Conservation (phyloP, 1,140 invertebrate species). For the Cheumatopsyche charites region DNA sequence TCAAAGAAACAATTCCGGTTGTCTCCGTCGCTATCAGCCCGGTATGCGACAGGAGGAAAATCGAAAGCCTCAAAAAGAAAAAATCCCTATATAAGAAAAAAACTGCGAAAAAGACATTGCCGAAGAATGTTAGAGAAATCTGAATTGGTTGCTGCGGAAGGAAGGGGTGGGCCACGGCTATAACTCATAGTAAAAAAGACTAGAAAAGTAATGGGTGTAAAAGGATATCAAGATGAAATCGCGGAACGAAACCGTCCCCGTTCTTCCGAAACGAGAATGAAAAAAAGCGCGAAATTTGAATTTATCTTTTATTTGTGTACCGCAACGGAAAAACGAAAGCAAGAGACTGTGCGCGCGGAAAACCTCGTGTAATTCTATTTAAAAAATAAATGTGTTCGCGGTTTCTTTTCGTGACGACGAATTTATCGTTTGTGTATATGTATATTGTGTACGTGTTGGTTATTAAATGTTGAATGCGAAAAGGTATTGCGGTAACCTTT, state of each 20-base stretch:
- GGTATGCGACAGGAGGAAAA: not conserved
- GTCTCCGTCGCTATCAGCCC: slow-evolving; percentile 8
- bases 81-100: not conserved
- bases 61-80: slow-evolving; percentile 13
- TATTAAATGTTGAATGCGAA: slow-evolving; percentile 7
- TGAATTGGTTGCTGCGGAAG: slow-evolving; percentile 22
- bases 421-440: not conserved
- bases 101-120: not conserved
- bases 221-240: slow-evolving; percentile 25
- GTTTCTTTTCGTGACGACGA: too few species aligned
- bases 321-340: not conserved
- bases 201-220: slow-evolving; percentile 28
- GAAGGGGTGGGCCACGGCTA: not conserved
- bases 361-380: slow-evolving; percentile 7
- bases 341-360: not conserved
- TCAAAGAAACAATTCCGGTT: slow-evolving; percentile 28
- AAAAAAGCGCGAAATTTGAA: slow-evolving; percentile 8
- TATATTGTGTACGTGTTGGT: not conserved
- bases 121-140: slow-evolving; percentile 4
- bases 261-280: not conserved
- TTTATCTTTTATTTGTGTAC: slow-evolving; percentile 11
- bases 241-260: slow-evolving; percentile 4
- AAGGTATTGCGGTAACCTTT: slow-evolving; percentile 17
- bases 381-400: not conserved
- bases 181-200: slow-evolving; percentile 20